These are phyloP conservation scores for Drosophila lacertosa DNA, from an alignment of 1,140 invertebrate species.

Conservation along the genomic window DNA sequence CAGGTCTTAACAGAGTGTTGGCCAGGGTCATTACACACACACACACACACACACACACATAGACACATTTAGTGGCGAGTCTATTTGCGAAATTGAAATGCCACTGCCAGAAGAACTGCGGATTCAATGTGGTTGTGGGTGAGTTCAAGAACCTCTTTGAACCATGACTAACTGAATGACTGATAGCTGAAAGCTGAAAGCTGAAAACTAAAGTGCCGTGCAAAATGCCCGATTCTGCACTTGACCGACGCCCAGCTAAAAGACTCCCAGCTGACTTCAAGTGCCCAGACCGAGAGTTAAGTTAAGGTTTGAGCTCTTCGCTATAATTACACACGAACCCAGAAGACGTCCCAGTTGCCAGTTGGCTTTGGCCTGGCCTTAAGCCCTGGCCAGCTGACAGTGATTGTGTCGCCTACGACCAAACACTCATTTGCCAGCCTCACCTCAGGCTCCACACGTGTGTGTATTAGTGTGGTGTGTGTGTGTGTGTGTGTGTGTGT, in stretches of 20 bases:
- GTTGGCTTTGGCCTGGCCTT: slow-evolving; percentile 5
- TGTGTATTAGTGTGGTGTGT: slow-evolving; percentile 30
- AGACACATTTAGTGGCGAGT: slow-evolving; percentile 23
- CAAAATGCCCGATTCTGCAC: slow-evolving; percentile 70
- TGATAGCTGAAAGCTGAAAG: slow-evolving; percentile 66
- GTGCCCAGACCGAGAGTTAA: slow-evolving; percentile 34
- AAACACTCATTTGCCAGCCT: slow-evolving; percentile 42
- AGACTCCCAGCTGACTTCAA: slow-evolving; percentile 45
- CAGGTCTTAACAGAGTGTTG: slow-evolving; percentile 17
- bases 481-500: slow-evolving; percentile 37
- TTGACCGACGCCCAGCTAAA: slow-evolving; percentile 60
- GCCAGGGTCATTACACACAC: slow-evolving; percentile 9
- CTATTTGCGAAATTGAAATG: slow-evolving; percentile 77
- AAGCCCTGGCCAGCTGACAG: slow-evolving; percentile 45
- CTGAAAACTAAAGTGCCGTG: slow-evolving; percentile 61
- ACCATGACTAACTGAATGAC: slow-evolving; percentile 80
- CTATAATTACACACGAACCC: slow-evolving; percentile 65
- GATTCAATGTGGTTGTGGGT: slow-evolving; percentile 38
- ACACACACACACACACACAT: slow-evolving; percentile 2
- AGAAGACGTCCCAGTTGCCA: slow-evolving; percentile 21
- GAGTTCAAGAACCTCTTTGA: slow-evolving; percentile 76
- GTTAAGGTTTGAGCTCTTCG: slow-evolving; percentile 39
- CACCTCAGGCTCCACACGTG: slow-evolving; percentile 5
- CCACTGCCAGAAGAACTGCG: slow-evolving; percentile 62
- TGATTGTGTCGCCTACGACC: slow-evolving; percentile 76